Evolutionary conservation across 2,797 vertebrate genomes (phyloP), one percentile per base, ranked within the genome.

Genomic region (Gymnoscopelus microlampas): DNA sequence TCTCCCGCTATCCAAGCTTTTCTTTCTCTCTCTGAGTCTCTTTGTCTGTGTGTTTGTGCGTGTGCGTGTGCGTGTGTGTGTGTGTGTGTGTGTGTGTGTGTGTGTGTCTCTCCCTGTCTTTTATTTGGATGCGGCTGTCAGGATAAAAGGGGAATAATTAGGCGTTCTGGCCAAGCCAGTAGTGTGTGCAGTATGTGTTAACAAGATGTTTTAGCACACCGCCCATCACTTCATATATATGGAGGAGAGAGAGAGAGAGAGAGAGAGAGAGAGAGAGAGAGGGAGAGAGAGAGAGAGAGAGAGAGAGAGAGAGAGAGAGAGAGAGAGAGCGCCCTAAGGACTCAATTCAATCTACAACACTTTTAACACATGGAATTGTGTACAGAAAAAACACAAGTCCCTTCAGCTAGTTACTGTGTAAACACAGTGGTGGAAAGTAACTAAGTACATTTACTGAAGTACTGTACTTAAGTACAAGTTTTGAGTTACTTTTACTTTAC

Each of bases 161-260:
- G 76, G 73, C 82, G 66, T 72, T 65, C 70, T n/a, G 26, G 81
- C 83, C 79, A 83, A 85, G 73, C 70, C 74, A 73, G 70, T 44
- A 70, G 73, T 78, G 81, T 76, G 69, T 63, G 26, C 47, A 73
- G 64, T 77, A 77, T 10, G 66, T 85, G 86, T 91, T 91, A 89
- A 88, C 82, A 88, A 89, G 88, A 81, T 87, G 86, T 85, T 87
- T 88, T 87, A 88, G 89, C 80, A 57, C 59, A 63, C 70, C 65
- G 47, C 68, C 48, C 51, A 58, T 72, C 80, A 64, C 51, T 55
- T 72, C 80, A 64, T 56, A 70, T 59, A 61, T 32, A 63, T 53
- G 61, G 67, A 75, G 53, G 12, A 4, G 57, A 68, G 61, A 68
- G 55, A 68, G 65, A 66, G 69, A 63, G 73, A 61, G 55, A 51